Percentiles rank a stretch among this genome's conserved stretches.
Evolutionary conservation across 2,113 vertebrate species (phyloP).

Genomic region (Epinephelus fuscoguttatus): DNA sequence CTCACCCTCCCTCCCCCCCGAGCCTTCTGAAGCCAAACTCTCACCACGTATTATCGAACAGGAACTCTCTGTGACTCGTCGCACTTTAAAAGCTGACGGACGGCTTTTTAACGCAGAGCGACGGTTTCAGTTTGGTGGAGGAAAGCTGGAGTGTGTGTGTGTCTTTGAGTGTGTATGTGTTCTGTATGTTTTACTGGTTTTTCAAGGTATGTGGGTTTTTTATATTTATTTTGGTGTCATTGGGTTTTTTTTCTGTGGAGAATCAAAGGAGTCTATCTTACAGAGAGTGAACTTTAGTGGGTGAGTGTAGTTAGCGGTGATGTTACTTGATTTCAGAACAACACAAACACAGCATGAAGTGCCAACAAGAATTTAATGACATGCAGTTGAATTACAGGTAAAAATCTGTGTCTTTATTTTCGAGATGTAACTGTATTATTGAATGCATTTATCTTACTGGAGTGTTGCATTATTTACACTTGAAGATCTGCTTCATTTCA

Average conservation of each 20-base stretch:
- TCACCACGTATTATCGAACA: constrained; percentile 22
- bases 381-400: constrained; percentile 25
- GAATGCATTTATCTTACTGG: constrained; percentile 36
- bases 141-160: constrained; percentile 14
- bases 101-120: constrained; percentile 20
- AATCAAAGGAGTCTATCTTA: constrained; percentile 29
- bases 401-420: constrained; percentile 24
- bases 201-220: constrained; percentile 44
- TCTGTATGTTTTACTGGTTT: constrained; percentile 39
- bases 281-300: neutral
- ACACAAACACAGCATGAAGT: constrained; percentile 46
- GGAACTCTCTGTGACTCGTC: constrained; percentile 42
- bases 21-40: constrained; percentile 45
- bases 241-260: constrained; percentile 18
- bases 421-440: constrained; percentile 32
- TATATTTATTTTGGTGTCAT: constrained; percentile 53
- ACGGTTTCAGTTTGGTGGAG: constrained; percentile 37
- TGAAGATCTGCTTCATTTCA: neutral
- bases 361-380: constrained; percentile 37
- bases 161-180: constrained; percentile 2
- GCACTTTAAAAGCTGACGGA: constrained; percentile 21
- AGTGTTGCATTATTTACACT: constrained; percentile 36
- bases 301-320: constrained; percentile 4
- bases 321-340: constrained; percentile 46
- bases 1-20: no score